Evolutionary conservation across 2,797 vertebrate genomes (phyloP).

Genomic region (Pipistrellus kuhlii): DNA sequence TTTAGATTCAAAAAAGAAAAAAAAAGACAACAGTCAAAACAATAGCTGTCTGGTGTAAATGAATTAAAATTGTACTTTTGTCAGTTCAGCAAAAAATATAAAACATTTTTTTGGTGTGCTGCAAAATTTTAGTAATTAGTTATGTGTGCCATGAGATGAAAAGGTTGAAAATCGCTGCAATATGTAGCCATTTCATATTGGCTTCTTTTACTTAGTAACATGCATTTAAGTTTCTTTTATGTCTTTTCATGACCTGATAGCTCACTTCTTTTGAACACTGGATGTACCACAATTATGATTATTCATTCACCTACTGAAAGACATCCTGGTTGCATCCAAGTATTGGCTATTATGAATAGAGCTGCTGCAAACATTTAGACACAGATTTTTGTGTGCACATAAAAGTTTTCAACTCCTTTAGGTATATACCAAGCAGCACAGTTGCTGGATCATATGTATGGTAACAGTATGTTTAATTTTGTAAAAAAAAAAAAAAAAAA

Average conservation of each 20-base stretch:
- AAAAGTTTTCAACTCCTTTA: not conserved
- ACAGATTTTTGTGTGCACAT: not conserved
- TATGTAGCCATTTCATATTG: not conserved
- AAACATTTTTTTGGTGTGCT: not conserved
- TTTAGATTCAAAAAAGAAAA: not conserved
- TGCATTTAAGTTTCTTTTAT: not conserved
- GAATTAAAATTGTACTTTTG: not conserved
- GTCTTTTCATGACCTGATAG: not conserved
- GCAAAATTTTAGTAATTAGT: not conserved
- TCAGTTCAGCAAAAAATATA: not conserved
- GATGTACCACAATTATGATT: not conserved
- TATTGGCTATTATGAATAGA: not conserved
- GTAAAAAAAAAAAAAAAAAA: not conserved
- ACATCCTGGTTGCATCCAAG: not conserved
- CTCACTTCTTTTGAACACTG: not conserved
- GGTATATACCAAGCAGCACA: not conserved
- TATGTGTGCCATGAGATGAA: not conserved
- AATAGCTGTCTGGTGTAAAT: not conserved
- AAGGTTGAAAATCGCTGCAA: not conserved
- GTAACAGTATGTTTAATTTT: not conserved
- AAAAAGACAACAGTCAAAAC: not conserved
- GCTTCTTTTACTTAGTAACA: not conserved
- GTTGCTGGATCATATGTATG: not conserved
- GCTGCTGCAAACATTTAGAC: not conserved
- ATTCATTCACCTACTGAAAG: not conserved